Evolutionary conservation across 2,113 vertebrate species (phyloP).

Genomic region (Paradoxurus hermaphroditus): DNA sequence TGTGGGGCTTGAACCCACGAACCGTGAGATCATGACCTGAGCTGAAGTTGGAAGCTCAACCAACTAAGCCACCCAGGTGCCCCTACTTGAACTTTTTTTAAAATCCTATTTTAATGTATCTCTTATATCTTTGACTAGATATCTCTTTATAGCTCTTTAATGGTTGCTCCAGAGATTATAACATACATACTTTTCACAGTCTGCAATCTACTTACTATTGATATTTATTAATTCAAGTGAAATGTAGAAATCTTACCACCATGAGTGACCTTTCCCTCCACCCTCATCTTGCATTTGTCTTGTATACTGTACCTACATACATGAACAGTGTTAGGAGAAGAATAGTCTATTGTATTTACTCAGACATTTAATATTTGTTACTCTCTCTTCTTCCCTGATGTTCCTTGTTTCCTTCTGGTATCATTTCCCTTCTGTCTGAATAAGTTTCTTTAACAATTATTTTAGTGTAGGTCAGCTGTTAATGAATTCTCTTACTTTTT

Average conservation of each 20-base stretch:
- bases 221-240: not conserved
- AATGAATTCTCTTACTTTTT: not conserved
- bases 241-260: not conserved
- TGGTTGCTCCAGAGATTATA: not conserved
- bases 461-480: not conserved
- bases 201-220: not conserved
- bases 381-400: not conserved
- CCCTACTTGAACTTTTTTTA: too few species aligned
- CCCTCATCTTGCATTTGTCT: not conserved
- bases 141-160: not conserved
- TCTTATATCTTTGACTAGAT: not conserved
- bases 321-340: not conserved
- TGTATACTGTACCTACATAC: not conserved
- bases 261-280: not conserved
- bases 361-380: not conserved
- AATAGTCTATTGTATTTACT: not conserved
- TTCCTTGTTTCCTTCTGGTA: not conserved
- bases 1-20: too few species aligned
- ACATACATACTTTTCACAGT: not conserved
- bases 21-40: too few species aligned
- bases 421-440: not conserved
- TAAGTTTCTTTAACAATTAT: not conserved
- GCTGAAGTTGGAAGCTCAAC: too few species aligned
- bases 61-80: too few species aligned
- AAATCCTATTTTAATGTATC: not conserved